Base-by-base conservation (phyloP, 2,888 invertebrate species). In the Mesochorus sp. region DNA sequence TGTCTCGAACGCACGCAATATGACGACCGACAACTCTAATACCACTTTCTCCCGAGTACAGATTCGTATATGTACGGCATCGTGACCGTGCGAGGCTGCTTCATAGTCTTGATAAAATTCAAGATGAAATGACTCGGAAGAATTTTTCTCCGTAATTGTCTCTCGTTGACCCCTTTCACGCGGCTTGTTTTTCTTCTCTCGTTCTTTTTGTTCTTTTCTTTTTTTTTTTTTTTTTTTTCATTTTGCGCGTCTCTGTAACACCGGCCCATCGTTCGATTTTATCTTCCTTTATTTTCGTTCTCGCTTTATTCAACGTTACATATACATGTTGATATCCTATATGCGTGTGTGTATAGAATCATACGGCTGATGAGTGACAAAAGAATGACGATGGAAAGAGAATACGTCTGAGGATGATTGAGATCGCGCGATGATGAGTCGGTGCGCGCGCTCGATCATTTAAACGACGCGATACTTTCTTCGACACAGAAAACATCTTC, bases 391-490 rank as follows among this genome's bases (percentile, higher is more conserved):
- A 12, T 24, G 14, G 55, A 26, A 10, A 62, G 44, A 19, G 42
- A 62, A 31, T 42, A 24, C n/a, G 14, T 12, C 49, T 51, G 10
- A 10, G 51, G 21, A 72, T 26, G 79, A 79, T 44, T 42, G 55
- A 61, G 42, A 57, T 62, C 47, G 57, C 24, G 59, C 70, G 53
- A 39, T 70, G 42, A 72, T 67, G 62, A 75, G 67, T 44, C 49
- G 79, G 72, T 51, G 68, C 59, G 55, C 47, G 10, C 1, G 14
- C 66, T 59, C 64, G 42, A 73, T 81, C 72, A 81, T 80, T 80
- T 76, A 72, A 79, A 79, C 79, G 81, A 79, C 80, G 4, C 26
- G 80, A 78, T 82, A 85, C 85, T 85, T 85, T 85, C 85, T 84
- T 84, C 83, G 84, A 83, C 85, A 85, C 81, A 83, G 84, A 84